Conservation (phyloP, 2,888 invertebrate species). For the Lasioglossum figueresi region DNA sequence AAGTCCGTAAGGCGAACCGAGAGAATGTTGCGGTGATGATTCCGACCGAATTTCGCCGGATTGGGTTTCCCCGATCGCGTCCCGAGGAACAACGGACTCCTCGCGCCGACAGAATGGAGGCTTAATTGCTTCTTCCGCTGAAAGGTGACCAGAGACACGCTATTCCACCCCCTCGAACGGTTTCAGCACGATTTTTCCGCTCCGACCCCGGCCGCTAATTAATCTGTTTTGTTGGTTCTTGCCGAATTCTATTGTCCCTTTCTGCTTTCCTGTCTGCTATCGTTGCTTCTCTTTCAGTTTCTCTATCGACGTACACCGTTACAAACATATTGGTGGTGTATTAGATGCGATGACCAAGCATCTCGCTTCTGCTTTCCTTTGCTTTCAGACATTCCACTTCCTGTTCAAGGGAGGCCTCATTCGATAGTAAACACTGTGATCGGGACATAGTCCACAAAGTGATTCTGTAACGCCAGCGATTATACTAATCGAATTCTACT, state of each 20-base stretch:
- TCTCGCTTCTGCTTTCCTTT: slow-evolving; percentile 20
- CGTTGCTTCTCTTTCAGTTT: neutral
- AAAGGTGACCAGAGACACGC: slow-evolving; percentile 45
- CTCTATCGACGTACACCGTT: neutral
- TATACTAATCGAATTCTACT: neutral
- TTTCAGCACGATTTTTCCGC: neutral
- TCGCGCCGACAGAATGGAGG: slow-evolving; percentile 36
- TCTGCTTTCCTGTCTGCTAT: neutral
- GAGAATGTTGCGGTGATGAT: slow-evolving; percentile 49
- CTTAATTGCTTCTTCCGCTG: slow-evolving; percentile 37
- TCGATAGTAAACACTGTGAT: slow-evolving; percentile 43
- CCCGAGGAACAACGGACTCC: slow-evolving; percentile 31
- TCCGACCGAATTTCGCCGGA: slow-evolving; percentile 43
- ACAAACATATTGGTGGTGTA: neutral
- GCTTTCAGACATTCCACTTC: slow-evolving; percentile 66
- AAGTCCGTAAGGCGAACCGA: neutral
- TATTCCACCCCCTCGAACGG: neutral
- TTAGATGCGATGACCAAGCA: neutral
- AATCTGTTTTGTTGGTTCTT: neutral
- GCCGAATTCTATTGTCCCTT: neutral
- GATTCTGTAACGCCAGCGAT: neutral
- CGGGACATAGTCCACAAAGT: neutral
- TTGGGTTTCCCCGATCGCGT: slow-evolving; percentile 17
- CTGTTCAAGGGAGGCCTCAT: slow-evolving; percentile 47
- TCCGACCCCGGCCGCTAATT: neutral